These are phyloP conservation scores for Bombus consobrinus DNA, from an alignment of 1,140 invertebrate genomes.

Conservation along the genomic window DNA sequence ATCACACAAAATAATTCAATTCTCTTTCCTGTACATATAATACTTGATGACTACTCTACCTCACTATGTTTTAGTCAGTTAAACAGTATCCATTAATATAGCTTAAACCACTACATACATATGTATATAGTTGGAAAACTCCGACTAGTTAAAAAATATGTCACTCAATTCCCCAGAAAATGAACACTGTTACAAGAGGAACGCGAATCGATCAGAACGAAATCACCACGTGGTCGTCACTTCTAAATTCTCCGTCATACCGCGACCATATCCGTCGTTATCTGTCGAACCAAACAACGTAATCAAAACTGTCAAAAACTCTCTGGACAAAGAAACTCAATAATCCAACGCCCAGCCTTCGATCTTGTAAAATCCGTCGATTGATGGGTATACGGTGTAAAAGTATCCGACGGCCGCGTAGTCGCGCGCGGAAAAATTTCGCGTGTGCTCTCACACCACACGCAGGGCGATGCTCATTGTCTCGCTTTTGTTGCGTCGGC, in stretches of 20 bases:
- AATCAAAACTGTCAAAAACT: not conserved
- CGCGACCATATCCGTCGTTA: not conserved
- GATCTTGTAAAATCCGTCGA: not conserved
- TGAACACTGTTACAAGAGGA: not conserved
- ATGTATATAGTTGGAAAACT: not conserved
- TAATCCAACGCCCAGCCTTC: not conserved
- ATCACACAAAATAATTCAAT: too few relatives aligned
- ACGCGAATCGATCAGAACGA: not conserved
- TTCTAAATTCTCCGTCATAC: not conserved
- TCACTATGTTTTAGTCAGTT: not conserved
- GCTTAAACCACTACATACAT: not conserved
- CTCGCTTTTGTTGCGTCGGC: constrained; percentile 57
- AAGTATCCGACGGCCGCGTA: constrained; percentile 60
- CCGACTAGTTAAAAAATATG: not conserved
- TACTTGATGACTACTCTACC: not conserved
- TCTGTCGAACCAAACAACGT: not conserved
- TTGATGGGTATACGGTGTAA: constrained; percentile 15
- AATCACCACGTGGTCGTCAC: constrained; percentile 36
- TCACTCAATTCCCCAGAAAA: not conserved
- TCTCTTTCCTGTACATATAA: too few relatives aligned
- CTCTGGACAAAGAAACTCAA: too few relatives aligned
- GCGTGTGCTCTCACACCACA: constrained; percentile 39
- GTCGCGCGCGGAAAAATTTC: constrained; percentile 57
- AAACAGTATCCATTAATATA: too few relatives aligned
- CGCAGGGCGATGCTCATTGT: constrained; percentile 47